These are phyloP conservation scores for Columba janthina DNA, from an alignment of 2,113 vertebrate genomes.

Conservation along the genomic window DNA sequence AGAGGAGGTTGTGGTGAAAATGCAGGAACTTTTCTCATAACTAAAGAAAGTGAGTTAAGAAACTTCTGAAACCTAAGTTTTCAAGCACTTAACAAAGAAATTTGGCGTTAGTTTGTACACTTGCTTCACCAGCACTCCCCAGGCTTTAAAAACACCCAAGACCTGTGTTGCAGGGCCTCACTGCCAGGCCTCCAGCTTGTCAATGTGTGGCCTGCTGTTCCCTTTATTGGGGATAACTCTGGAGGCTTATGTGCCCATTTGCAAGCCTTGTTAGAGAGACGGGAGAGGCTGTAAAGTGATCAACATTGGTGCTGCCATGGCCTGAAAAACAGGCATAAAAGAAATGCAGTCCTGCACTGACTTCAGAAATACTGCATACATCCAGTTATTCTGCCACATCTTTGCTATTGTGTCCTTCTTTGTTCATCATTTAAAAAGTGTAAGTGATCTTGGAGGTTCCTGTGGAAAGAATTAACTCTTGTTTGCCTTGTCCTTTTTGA, in stretches of 20 bases:
- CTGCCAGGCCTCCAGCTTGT: background rate
- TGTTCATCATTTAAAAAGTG: background rate
- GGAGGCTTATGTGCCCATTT: background rate
- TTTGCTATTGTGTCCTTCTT: background rate
- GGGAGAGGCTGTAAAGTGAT: background rate
- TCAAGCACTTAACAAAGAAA: background rate
- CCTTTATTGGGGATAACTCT: background rate
- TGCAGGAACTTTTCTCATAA: background rate
- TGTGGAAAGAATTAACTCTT: background rate
- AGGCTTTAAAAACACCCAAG: background rate
- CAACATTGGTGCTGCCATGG: background rate
- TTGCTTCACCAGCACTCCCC: background rate
- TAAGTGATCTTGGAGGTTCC: background rate
- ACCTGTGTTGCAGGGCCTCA: background rate
- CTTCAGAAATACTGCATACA: background rate
- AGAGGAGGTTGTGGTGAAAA: background rate
- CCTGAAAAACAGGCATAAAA: background rate
- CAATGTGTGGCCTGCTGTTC: background rate
- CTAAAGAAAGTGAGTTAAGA: background rate
- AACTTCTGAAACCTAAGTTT: background rate
- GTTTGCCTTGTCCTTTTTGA: slow-evolving; percentile 50
- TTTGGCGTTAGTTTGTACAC: background rate
- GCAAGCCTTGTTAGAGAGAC: no score
- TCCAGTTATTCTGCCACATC: background rate
- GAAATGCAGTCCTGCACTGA: background rate